Base-by-base conservation (phyloP, 2,113 vertebrate genomes). In the Pomatorhinus ruficollis region DNA sequence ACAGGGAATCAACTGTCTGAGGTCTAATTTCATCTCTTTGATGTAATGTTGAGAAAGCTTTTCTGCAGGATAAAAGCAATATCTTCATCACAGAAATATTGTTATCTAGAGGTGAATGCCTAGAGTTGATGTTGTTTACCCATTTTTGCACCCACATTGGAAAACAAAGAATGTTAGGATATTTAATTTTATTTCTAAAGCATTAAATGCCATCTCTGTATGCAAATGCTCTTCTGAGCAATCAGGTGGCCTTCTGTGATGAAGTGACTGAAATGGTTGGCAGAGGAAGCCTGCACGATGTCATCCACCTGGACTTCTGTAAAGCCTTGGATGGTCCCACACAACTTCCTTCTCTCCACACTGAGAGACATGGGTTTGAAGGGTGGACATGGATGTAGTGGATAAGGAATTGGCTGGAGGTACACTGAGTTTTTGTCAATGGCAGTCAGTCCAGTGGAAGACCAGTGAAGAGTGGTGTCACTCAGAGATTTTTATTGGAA, bases 1-100 rank as follows among this genome's bases (percentile, higher is more conserved):
- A 95, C 30, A 63, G 25, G 30, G 72, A 95, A 83, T 68, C 56
- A 93, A 19, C 16, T 40, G 54, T 35, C 54, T 87, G 47, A 93
- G 60, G 69, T 83, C 30, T 88, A 72, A 91, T 89, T 71, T 95
- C 23, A 83, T 78, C 33, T 83, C 27, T 89, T 92, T 83, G 76
- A 81, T 81, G 40, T 78, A 84, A 28, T 19, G 15, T 40, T 94
- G 80, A 89, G 86, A 74, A 77, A 78, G 45, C 4, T 80, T 88
- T 86, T 89, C 54, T 64, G 22, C 17, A 64, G 47, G 10, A 70
- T 68, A 69, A 90, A 89, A 39, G 11, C 20, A 74, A 23, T 56
- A 81, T 54, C 42, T 52, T 31, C 54, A 83, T 39, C 47, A 92
- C 12, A 54, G 45, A 83, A 59, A 4, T 77, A 68, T 44, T 87